Conservation (phyloP, 1,140 invertebrate genomes). For the Teleogryllus occipitalis region DNA sequence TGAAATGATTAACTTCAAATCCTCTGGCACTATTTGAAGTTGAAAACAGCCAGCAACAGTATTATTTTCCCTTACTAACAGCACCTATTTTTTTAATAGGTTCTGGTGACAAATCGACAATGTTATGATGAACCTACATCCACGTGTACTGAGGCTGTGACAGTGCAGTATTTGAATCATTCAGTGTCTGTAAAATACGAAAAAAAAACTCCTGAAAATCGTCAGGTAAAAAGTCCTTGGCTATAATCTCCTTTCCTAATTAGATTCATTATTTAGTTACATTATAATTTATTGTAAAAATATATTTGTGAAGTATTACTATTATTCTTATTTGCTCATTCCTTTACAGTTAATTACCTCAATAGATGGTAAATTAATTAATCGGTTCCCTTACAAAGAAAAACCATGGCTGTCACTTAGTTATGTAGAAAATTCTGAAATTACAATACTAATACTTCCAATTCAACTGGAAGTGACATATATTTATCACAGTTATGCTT, state of each 20-base stretch:
- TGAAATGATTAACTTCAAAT: no score
- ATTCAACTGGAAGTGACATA: slow-evolving; percentile 23
- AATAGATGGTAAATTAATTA: slow-evolving; percentile 33
- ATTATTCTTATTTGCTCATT: neutral
- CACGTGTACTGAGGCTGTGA: slow-evolving; percentile 52
- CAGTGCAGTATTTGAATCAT: slow-evolving; percentile 55
- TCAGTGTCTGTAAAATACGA: slow-evolving; percentile 45
- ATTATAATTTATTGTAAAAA: neutral
- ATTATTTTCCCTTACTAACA: no score
- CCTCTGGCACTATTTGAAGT: no score
- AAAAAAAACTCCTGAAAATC: slow-evolving; percentile 11
- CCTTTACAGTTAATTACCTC: slow-evolving; percentile 18
- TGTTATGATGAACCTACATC: slow-evolving; percentile 43
- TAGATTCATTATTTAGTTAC: neutral
- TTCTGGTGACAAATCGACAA: slow-evolving; percentile 52
- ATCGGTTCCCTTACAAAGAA: slow-evolving; percentile 31
- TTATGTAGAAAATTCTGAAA: slow-evolving; percentile 33
- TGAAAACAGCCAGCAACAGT: no score
- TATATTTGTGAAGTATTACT: neutral
- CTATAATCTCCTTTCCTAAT: neutral
- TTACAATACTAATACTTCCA: slow-evolving; percentile 36
- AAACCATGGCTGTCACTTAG: slow-evolving; percentile 36
- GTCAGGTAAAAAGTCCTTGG: neutral
- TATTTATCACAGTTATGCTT: slow-evolving; percentile 34
- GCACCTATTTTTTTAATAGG: slow-evolving; percentile 30